A percentile compares a stretch with the other conserved stretches of the same genome.
Conservation (phyloP, 2,888 invertebrate genomes). For the Dynastes hyllus region DNA sequence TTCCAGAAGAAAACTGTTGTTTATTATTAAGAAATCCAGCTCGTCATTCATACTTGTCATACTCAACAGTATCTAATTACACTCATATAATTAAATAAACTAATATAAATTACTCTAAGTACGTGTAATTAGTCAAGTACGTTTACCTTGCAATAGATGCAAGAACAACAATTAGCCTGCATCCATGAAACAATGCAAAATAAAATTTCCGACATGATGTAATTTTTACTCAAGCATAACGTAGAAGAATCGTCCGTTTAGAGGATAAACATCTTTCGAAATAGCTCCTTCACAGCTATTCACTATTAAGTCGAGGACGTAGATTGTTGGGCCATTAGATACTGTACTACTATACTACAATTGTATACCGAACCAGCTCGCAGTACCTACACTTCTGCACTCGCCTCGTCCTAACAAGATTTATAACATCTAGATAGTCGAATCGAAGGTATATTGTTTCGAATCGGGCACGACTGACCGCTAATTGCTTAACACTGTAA, state of each 20-base stretch:
- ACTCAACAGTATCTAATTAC: constrained; percentile 10
- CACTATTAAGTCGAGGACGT: constrained; percentile 45
- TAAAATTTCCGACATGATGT: constrained; percentile 46
- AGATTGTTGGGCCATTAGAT: constrained; percentile 42
- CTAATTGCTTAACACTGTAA: constrained; percentile 46
- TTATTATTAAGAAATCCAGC: too few species aligned
- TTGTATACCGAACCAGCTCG: constrained; percentile 29
- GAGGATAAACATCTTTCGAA: constrained; percentile 47
- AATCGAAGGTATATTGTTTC: constrained; percentile 30
- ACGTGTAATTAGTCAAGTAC: constrained; percentile 20
- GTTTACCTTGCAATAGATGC: constrained; percentile 38
- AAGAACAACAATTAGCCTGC: constrained; percentile 48
- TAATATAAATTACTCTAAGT: constrained; percentile 28
- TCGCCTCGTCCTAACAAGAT: constrained; percentile 52
- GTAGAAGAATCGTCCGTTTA: constrained; percentile 44
- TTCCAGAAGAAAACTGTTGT: too few species aligned
- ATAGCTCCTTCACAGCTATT: constrained; percentile 46
- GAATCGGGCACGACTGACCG: constrained; percentile 39
- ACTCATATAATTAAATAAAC: neutral
- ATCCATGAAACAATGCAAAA: constrained; percentile 41
- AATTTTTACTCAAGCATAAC: constrained; percentile 45
- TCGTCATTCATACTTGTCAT: neutral
- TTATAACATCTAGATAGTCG: constrained; percentile 54
- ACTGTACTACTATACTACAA: constrained; percentile 20
- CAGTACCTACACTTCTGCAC: constrained; percentile 46